Conservation (phyloP, 2,888 invertebrate species). For the Rhorus exstirpatorius region DNA sequence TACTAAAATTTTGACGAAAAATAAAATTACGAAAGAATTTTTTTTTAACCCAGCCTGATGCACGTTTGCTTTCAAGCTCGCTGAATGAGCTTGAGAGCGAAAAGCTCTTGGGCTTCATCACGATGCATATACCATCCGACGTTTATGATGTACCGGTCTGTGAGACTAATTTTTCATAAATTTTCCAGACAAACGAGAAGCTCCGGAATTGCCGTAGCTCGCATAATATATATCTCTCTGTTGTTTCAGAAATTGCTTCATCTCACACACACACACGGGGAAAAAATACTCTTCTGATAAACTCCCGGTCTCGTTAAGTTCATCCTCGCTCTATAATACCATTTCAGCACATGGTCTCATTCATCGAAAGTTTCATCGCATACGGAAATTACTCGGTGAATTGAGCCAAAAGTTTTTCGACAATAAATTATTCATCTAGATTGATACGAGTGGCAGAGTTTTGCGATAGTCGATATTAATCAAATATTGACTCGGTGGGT, state of each 20-base stretch:
- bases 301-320: conserved; percentile 49
- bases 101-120: no score
- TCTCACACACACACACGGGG: background rate
- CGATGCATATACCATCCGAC: conserved; percentile 3
- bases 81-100: no score
- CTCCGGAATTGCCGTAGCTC: conserved; percentile 14
- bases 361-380: background rate
- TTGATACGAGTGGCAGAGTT: background rate
- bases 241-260: conserved; percentile 30
- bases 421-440: conserved; percentile 19
- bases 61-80: no score
- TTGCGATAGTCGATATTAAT: background rate
- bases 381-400: background rate
- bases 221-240: background rate
- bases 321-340: conserved; percentile 25
- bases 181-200: conserved; percentile 18
- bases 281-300: conserved; percentile 20
- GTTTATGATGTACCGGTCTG: conserved; percentile 1
- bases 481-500: background rate
- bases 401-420: conserved; percentile 7
- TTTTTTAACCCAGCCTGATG: no score
- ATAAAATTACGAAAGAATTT: no score
- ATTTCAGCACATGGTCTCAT: conserved; percentile 27
- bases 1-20: no score
- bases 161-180: conserved; percentile 50